A percentile compares a stretch with the other conserved stretches of the same genome.
These are phyloP conservation scores for Metridium senile DNA, from an alignment of 92 coral and sea anemone species.

Conservation along the genomic window DNA sequence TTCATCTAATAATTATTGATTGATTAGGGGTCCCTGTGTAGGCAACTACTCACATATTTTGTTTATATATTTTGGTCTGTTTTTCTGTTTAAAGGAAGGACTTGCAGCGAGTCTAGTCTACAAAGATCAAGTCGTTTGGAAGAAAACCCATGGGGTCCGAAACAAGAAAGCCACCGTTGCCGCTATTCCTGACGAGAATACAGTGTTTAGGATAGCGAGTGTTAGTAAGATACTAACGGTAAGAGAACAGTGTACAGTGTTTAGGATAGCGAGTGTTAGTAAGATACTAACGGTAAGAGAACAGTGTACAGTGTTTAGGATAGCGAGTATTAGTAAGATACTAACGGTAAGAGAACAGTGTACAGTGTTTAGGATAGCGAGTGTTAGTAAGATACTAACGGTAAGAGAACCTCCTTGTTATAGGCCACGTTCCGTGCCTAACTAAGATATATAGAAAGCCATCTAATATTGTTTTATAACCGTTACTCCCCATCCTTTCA, in stretches of 20 bases:
- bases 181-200: conserved; percentile 69
- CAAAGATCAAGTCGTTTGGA: conserved; percentile 72
- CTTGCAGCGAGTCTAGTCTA: conserved; percentile 74
- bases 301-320: conserved; percentile 79
- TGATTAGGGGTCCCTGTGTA: no score
- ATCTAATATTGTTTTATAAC: no score
- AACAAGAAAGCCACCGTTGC: conserved; percentile 52
- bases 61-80: neutral
- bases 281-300: conserved; percentile 80
- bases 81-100: conserved; percentile 53
- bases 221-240: conserved; percentile 89
- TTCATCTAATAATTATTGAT: no score
- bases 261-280: conserved; percentile 91
- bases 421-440: no score
- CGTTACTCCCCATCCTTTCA: no score
- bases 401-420: conserved; percentile 33
- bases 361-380: conserved; percentile 90
- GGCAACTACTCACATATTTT: no score
- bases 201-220: conserved; percentile 92
- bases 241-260: conserved; percentile 65
- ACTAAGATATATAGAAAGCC: neutral
- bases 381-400: conserved; percentile 86
- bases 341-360: conserved; percentile 73
- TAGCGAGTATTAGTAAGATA: conserved; percentile 89
- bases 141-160: conserved; percentile 62